These are phyloP conservation scores for Holotrichia oblita DNA, from an alignment of 1,140 invertebrate species.

Conservation along the genomic window DNA sequence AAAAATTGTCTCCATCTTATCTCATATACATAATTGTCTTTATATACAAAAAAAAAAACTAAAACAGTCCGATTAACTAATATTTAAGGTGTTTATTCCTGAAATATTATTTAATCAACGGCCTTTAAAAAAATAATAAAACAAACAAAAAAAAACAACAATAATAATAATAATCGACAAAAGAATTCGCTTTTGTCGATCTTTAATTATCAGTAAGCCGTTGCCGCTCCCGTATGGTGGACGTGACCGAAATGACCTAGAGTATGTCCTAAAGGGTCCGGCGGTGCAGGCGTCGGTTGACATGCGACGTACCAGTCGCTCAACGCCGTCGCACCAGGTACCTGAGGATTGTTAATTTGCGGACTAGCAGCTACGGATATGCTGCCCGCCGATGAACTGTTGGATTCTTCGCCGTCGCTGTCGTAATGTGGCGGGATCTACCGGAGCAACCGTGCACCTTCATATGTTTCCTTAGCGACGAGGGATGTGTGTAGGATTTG, in stretches of 20 bases:
- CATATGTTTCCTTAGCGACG: conserved; percentile 97
- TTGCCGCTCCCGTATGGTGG: conserved; percentile 63
- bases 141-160: background rate
- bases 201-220: conserved; percentile 63
- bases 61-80: too few species aligned
- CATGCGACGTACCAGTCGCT: conserved; percentile 71
- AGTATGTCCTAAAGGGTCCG: conserved; percentile 65
- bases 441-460: conserved; percentile 75
- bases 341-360: conserved; percentile 61
- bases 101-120: too few species aligned
- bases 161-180: background rate
- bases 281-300: conserved; percentile 56
- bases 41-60: background rate
- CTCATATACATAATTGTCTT: background rate
- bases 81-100: too few species aligned
- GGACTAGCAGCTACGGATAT: conserved; percentile 62
- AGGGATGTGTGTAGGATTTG: conserved; percentile 99
- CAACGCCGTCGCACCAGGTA: conserved; percentile 62
- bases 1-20: background rate
- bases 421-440: conserved; percentile 67
- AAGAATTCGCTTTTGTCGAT: background rate
- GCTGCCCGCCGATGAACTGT: conserved; percentile 63
- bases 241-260: conserved; percentile 66
- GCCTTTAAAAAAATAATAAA: too few species aligned
- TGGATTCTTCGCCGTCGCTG: conserved; percentile 69